Conservation (phyloP, 2,113 vertebrate species). For the Syngnathoides biaculeatus region DNA sequence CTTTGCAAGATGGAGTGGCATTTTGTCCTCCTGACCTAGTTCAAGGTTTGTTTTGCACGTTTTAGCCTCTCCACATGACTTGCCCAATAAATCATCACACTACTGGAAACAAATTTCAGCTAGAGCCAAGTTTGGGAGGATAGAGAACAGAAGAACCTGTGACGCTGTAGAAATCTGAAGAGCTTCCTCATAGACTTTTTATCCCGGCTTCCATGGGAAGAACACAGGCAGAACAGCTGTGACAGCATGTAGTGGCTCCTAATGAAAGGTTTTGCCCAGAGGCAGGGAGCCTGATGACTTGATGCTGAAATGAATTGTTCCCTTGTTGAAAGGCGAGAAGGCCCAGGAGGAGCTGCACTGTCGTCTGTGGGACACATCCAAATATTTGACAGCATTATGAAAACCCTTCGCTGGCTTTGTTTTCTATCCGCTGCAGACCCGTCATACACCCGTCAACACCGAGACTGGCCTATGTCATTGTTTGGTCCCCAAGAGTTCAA, state of each 20-base stretch:
- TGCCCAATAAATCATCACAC: neutral
- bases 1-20: neutral
- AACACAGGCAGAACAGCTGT: constrained; percentile 86
- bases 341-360: constrained; percentile 92
- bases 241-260: constrained; percentile 79
- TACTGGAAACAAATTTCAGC: constrained; percentile 15
- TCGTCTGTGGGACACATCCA: constrained; percentile 97
- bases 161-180: constrained; percentile 41
- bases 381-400: constrained; percentile 99
- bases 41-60: neutral
- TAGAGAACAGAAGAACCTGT: constrained; percentile 42
- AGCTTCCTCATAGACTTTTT: constrained; percentile 55
- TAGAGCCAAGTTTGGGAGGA: constrained; percentile 30
- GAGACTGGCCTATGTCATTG: constrained; percentile 87
- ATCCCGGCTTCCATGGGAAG: constrained; percentile 88
- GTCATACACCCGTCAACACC: constrained; percentile 84
- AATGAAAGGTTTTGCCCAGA: constrained; percentile 93
- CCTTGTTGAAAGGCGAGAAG: constrained; percentile 76
- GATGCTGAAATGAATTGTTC: constrained; percentile 95
- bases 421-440: constrained; percentile 75
- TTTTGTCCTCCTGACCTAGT: neutral
- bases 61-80: neutral
- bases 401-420: constrained; percentile 78
- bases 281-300: constrained; percentile 88
- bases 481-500: constrained; percentile 86